These are phyloP conservation scores for Scyliorhinus canicula DNA, from an alignment of 2,797 vertebrate genomes.

Conservation along the genomic window DNA sequence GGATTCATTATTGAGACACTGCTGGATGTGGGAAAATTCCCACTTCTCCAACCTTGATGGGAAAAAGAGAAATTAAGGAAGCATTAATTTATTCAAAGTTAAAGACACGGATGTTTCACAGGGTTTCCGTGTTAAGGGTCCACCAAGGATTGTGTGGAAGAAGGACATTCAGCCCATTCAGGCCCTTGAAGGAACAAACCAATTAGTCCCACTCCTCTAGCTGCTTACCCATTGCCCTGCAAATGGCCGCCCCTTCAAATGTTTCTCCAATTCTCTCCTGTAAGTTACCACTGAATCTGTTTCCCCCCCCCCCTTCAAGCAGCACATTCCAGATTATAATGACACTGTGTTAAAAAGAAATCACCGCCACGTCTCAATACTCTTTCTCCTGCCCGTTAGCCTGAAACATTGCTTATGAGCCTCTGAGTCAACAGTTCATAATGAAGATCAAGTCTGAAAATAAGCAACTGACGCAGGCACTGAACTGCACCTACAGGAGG, in stretches of 20 bases:
- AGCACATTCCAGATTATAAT: too few species aligned
- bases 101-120: not conserved
- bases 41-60: not conserved
- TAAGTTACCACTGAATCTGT: too few species aligned
- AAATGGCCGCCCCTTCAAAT: not conserved
- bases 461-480: not conserved
- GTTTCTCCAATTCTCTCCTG: not conserved
- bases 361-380: too few species aligned
- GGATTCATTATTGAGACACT: not conserved
- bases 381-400: not conserved
- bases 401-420: not conserved
- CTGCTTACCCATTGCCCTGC: not conserved
- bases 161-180: not conserved
- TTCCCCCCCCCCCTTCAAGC: too few species aligned
- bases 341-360: not conserved
- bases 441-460: not conserved
- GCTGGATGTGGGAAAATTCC: not conserved
- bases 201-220: not conserved
- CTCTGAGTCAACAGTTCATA: not conserved
- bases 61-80: not conserved
- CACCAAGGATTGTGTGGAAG: not conserved
- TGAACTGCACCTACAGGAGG: not conserved
- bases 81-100: not conserved
- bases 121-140: not conserved
- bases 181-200: not conserved